Percentiles rank a stretch among this genome's conserved stretches.
Conservation (phyloP, 2,797 vertebrate species). For the Scyliorhinus canicula region DNA sequence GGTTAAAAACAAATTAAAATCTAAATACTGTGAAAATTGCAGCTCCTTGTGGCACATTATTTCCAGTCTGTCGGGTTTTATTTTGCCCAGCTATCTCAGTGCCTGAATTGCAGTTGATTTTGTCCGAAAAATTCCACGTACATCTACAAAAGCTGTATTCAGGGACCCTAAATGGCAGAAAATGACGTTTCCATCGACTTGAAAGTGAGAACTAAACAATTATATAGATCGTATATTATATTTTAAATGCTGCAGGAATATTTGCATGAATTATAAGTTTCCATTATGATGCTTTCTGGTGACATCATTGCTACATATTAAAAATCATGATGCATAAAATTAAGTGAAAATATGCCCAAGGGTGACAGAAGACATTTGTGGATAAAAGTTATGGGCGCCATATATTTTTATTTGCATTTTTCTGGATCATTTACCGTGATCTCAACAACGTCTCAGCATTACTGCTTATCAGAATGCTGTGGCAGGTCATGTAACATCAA, state of each 20-base stretch:
- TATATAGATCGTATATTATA: background rate
- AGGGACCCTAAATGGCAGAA: background rate
- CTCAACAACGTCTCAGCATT: background rate
- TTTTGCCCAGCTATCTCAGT: conserved; percentile 11
- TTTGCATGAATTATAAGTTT: background rate
- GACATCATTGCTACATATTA: background rate
- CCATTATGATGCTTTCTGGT: background rate
- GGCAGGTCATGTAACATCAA: background rate
- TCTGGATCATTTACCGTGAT: background rate
- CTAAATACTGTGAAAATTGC: background rate
- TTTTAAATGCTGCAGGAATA: background rate
- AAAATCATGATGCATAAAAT: background rate
- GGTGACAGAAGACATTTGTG: background rate
- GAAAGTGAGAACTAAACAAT: background rate
- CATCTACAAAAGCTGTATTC: background rate
- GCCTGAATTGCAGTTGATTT: background rate
- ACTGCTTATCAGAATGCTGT: background rate
- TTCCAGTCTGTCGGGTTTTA: conserved; percentile 19
- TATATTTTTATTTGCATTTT: background rate
- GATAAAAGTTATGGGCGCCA: background rate
- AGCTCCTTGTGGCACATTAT: background rate
- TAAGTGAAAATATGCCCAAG: background rate
- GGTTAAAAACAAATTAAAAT: conserved; percentile 20
- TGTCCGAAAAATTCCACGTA: background rate
- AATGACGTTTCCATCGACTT: background rate